Evolutionary conservation across 2,113 vertebrate genomes (phyloP), one percentile per base, ranked within the genome.

Genomic region (Holacanthus passer): DNA sequence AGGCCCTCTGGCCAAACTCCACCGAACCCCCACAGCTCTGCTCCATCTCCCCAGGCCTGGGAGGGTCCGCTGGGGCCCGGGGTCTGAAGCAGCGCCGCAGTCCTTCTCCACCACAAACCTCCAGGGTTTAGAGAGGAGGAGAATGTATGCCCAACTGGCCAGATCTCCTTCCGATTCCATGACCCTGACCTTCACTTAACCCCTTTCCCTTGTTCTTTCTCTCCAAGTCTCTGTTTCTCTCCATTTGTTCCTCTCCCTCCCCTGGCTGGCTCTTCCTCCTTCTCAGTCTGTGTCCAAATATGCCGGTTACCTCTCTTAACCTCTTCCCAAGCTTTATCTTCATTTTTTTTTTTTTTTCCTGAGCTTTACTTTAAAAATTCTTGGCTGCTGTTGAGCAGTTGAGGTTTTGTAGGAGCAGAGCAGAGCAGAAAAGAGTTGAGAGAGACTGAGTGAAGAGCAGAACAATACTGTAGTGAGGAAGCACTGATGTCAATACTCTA

Each of bases 271-370:
- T 77, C 72, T 69, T 85, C 68, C 85, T 81, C 77, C 63, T 75
- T 50, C 62, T 53, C 24, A 72, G 73, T 68, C 73, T 65, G 66
- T 45, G 74, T 79, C 77, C 80, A 84, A 87, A 83, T 83, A 82
- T 79, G 87, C 6, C n/a, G 59, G 71, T 81, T 87, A 91, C 85
- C 85, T 89, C 85, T 87, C 68, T 81, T 90, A 85, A 93, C 83
- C 89, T 91, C 87, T 90, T 87, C 86, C 80, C 68, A 90, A 83
- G 82, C 86, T 88, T 90, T 83, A 77, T 90, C 82, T 89, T 76
- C 53, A 62, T 20, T 29, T 71, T 72, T 69, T 20, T 29, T 71
- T 72, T 69, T 35, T 81, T 66, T 55, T 29, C 37, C 59, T 24
- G 14, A 71, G 79, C 24, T 82, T 70, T 82, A 32, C 45, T 72